Percentiles rank a stretch among this genome's conserved stretches.
phyloP scores from a whole-genome alignment of 2,113 vertebrate genomes.

The Apodemus speciosus region DNA sequence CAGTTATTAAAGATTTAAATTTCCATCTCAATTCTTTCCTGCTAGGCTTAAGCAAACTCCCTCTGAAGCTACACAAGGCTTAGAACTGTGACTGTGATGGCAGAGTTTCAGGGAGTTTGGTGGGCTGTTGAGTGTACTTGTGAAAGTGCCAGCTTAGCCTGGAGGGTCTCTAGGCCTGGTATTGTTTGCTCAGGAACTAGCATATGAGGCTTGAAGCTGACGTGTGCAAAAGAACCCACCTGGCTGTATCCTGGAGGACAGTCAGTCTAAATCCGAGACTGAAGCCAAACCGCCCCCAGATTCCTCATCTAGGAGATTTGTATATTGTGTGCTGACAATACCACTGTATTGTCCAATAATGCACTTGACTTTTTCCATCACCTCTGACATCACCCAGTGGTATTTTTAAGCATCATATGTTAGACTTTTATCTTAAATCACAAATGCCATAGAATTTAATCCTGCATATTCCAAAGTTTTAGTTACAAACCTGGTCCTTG shows the following conservation, averaged over 20 bases:
- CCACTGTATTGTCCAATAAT: background rate
- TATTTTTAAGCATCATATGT: background rate
- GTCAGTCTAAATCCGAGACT: background rate
- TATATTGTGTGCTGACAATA: background rate
- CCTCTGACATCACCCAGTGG: background rate
- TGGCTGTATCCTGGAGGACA: background rate
- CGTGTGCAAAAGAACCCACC: background rate
- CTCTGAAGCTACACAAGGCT: background rate
- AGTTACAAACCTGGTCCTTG: background rate
- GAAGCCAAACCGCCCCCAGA: background rate
- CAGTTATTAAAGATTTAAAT: conserved; percentile 65
- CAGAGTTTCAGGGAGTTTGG: background rate
- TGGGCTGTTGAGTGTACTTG: background rate
- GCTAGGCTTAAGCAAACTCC: background rate
- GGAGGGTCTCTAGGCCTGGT: background rate
- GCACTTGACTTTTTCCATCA: background rate
- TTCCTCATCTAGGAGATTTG: background rate
- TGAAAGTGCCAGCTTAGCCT: background rate
- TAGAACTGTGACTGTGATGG: background rate
- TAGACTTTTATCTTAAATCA: background rate
- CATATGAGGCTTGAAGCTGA: background rate
- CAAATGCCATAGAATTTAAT: background rate
- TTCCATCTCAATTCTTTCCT: conserved; percentile 46
- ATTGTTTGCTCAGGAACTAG: background rate
- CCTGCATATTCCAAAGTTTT: background rate